Percentiles rank a stretch among this genome's conserved stretches.
Evolutionary conservation across 2,888 invertebrate species (phyloP).

Genomic region (Lepidonotus clava): DNA sequence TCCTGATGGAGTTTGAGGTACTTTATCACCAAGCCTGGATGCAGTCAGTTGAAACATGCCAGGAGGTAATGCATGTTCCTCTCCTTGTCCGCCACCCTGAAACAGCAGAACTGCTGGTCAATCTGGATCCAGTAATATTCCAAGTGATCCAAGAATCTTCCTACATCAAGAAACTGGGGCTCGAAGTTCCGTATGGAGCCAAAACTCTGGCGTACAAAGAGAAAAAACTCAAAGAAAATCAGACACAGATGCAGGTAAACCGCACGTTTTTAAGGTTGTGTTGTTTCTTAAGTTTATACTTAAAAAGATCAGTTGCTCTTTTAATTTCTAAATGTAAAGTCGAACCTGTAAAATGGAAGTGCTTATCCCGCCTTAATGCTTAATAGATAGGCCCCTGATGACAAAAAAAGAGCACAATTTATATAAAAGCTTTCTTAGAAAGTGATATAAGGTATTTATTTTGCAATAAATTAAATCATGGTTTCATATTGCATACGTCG

Average conservation of each 20-base stretch:
- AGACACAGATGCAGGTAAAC: constrained; percentile 85
- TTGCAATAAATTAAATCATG: too few species aligned
- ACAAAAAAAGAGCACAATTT: too few species aligned
- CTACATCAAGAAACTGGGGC: constrained; percentile 88
- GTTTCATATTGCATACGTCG: too few species aligned
- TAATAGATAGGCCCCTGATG: too few species aligned
- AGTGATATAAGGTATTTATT: too few species aligned
- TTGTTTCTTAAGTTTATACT: too few species aligned
- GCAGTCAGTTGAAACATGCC: constrained; percentile 87
- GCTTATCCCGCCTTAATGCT: too few species aligned
- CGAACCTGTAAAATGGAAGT: too few species aligned
- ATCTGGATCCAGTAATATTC: constrained; percentile 89
- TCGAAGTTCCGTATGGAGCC: constrained; percentile 89
- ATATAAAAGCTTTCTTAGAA: too few species aligned
- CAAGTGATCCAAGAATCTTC: constrained; percentile 89
- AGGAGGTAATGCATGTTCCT: constrained; percentile 81
- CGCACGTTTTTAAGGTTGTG: too few species aligned
- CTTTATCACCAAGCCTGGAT: constrained; percentile 91
- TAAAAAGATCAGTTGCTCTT: too few species aligned
- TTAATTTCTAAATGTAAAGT: too few species aligned
- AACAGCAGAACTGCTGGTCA: constrained; percentile 83
- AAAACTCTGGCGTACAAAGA: constrained; percentile 88
- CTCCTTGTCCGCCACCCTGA: constrained; percentile 86
- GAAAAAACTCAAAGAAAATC: constrained; percentile 85
- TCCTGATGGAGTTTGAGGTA: constrained; percentile 91